Conservation (phyloP, 2,113 vertebrate genomes). For the Rhinopithecus roxellana region DNA sequence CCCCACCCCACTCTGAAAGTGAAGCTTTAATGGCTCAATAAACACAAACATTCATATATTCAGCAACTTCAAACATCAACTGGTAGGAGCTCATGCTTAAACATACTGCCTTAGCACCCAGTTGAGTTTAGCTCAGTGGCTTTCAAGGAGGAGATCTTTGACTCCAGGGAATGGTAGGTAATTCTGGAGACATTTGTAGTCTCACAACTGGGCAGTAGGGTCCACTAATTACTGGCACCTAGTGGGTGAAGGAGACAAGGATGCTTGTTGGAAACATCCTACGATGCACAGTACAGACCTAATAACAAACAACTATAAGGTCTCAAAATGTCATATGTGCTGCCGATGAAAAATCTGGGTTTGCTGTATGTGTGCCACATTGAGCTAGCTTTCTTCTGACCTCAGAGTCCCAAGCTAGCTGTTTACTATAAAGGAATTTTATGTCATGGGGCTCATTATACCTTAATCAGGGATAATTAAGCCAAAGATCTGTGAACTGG, state of each 20-base stretch:
- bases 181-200: neutral
- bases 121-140: neutral
- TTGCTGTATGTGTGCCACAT: neutral
- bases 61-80: neutral
- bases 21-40: neutral
- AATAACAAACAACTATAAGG: neutral
- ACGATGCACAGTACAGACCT: neutral
- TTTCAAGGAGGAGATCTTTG: neutral
- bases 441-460: neutral
- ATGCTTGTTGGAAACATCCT: neutral
- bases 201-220: neutral
- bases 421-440: constrained; percentile 29
- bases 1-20: neutral
- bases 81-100: neutral
- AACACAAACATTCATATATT: neutral
- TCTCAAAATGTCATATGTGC: neutral
- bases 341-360: neutral
- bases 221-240: neutral
- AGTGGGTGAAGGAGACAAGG: neutral
- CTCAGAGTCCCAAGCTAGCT: neutral
- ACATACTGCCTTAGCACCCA: neutral
- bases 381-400: constrained; percentile 25
- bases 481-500: constrained; percentile 24
- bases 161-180: neutral
- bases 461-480: constrained; percentile 47